These are phyloP conservation scores for Hirundichthys speculiger DNA, from an alignment of 2,113 vertebrate genomes.

Conservation along the genomic window DNA sequence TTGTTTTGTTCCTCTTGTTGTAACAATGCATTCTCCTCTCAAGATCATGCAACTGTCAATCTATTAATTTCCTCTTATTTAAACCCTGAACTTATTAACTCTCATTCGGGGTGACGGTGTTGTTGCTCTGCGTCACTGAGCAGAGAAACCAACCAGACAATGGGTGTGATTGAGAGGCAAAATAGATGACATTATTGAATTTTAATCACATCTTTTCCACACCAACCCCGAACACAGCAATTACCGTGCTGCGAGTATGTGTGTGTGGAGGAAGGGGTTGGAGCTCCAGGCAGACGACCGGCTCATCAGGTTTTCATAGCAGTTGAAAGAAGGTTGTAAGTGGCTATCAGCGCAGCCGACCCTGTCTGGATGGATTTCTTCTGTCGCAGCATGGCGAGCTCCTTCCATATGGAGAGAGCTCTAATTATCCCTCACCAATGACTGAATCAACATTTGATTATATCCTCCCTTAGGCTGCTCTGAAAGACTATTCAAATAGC, in stretches of 20 bases:
- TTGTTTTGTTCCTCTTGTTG: neutral
- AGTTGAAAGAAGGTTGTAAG: conserved; percentile 80
- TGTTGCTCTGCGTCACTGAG: conserved; percentile 63
- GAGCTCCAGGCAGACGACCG: conserved; percentile 52
- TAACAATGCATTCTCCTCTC: conserved; percentile 40
- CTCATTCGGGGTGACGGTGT: conserved; percentile 47
- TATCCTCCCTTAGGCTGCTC: conserved; percentile 69
- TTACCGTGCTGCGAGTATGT: conserved; percentile 68
- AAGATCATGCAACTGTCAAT: conserved; percentile 42
- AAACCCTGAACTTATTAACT: conserved; percentile 71
- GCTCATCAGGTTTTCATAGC: conserved; percentile 77
- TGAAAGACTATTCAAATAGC: conserved; percentile 70
- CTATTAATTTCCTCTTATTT: conserved; percentile 62
- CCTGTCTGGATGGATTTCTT: conserved; percentile 75
- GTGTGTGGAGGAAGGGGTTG: conserved; percentile 48
- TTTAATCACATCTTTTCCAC: conserved; percentile 79
- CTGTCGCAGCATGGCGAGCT: conserved; percentile 67
- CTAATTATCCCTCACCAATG: conserved; percentile 80
- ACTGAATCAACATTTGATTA: conserved; percentile 85
- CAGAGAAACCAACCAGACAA: conserved; percentile 76
- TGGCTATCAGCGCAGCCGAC: conserved; percentile 78
- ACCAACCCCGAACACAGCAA: conserved; percentile 68
- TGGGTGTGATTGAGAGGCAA: conserved; percentile 80
- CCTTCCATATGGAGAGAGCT: conserved; percentile 75
- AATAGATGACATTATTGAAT: conserved; percentile 76